Evolutionary conservation across 2,888 invertebrate species (phyloP), one percentile per base, ranked within the genome.

Genomic region (Phengaris arion): DNA sequence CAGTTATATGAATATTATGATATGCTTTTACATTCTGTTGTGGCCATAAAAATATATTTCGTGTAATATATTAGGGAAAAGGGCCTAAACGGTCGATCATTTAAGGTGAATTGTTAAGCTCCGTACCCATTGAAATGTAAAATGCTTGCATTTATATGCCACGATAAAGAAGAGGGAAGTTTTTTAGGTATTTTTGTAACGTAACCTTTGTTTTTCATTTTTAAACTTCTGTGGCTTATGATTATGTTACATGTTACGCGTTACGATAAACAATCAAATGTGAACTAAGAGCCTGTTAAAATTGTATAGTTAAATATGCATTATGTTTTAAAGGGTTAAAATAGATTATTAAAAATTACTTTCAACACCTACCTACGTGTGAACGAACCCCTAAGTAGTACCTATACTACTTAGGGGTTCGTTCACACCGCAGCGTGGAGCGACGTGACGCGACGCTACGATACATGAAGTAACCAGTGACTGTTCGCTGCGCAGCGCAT

Each of bases 51-150:
- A 77, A 77, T 74, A 86, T 85, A 86, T 87, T 86, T 83, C 85
- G 85, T 86, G 86, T 87, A 89, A 89, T 88, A 88, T 89, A 89
- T 90, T 86, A 86, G 86, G 88, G 84, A 83, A 88, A 89, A 90
- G 88, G 88, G 89, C 87, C 88, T 87, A 86, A 87, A 86, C 86
- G 87, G 84, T 84, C 85, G 83, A 89, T 90, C 88, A 89, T 91
- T 90, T 89, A 89, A 88, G 85, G 89, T 89, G 87, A 91, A 91
- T 89, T 89, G 87, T 88, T 85, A 84, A 87, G 89, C 86, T 89
- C 90, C 88, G 89, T 89, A 87, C 85, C 84, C 84, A 87, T 85
- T 86, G 85, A 86, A 88, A 89, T 87, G 89, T 87, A 85, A 87
- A 89, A 86, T 84, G 85, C 83, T 74, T 54, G 75, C 74, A 54